These are phyloP conservation scores for Peromyscus melanophrys DNA, from an alignment of 2,797 vertebrate species.

Conservation along the genomic window DNA sequence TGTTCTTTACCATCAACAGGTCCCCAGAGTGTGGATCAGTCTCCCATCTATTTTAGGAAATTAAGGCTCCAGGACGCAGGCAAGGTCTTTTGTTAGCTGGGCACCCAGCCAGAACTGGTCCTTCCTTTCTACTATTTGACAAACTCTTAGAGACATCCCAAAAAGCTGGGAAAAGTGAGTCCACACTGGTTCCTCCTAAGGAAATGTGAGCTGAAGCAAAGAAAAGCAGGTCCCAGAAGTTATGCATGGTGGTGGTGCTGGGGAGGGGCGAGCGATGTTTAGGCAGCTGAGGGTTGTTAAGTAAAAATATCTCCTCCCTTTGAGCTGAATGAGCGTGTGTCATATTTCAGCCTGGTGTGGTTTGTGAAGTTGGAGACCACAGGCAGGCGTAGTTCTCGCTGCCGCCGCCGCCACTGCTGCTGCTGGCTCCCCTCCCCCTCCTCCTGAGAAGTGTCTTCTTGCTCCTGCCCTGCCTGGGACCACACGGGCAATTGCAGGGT, in stretches of 20 bases:
- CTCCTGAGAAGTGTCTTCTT: background rate
- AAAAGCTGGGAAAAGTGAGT: background rate
- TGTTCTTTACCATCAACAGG: background rate
- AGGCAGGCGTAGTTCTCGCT: constrained; percentile 60
- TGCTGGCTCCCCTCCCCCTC: background rate
- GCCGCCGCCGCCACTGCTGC: background rate
- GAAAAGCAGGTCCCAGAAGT: constrained; percentile 40
- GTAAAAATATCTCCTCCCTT: constrained; percentile 80
- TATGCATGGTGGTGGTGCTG: background rate
- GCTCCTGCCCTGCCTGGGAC: background rate
- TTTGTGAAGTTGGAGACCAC: constrained; percentile 73
- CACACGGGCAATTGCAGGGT: constrained; percentile 62
- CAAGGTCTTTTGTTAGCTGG: background rate
- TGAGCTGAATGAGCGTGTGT: constrained; percentile 46
- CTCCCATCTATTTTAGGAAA: background rate
- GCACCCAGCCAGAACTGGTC: background rate
- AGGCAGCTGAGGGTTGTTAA: constrained; percentile 68
- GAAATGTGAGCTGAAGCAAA: background rate
- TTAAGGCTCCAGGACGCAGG: background rate
- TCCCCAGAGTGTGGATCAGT: background rate
- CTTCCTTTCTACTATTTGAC: background rate
- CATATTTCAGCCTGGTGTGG: constrained; percentile 82
- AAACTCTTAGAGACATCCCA: background rate
- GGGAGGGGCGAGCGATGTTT: constrained; percentile 63
- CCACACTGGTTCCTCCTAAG: background rate